Base-by-base conservation (phyloP, 2,888 invertebrate genomes). In the Pheosia gnoma region DNA sequence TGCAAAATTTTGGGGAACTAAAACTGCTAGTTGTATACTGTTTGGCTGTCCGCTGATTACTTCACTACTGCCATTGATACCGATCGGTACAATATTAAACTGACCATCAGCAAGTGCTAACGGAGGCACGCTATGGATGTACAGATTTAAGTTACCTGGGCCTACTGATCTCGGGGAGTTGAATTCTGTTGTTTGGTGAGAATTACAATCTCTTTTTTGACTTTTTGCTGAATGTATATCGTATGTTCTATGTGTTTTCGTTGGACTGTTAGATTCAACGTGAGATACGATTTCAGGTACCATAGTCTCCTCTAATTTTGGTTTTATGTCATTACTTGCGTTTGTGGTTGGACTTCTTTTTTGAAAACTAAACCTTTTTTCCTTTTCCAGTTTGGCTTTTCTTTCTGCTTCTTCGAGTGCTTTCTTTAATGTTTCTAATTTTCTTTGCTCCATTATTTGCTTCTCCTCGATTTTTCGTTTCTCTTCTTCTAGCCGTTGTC, bases 341-440 rank as follows among this genome's bases (percentile, higher is more conserved):
- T 72, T 82, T 10, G 73, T 65, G 65, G 72, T 78, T 5, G 73
- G 57, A 58, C 78, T 83, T 79, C 87, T 87, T 70, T 87, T 91
- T 39, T 88, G 84, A 63, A 77, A 81, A 49, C 73, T 86, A 72
- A 90, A 92, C 59, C 88, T 90, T 77, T 94, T 95, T 70, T 95
- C 95, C 78, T 95, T 96, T 62, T 96, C 96, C 71, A 95, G 90
- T 74, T 95, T 95, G 0, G 97, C 97, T 51, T 96, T 95, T 73
- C 95, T 95, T 75, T 97, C 96, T 0, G 97, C 97, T 61, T 95
- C 95, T 79, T 97, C 96, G 54, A 98, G 94, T 1, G 97, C 97
- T 81, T 96, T 95, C 76, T 96, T 94, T 85, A 98, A 94, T 3
- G 96, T 95, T 81, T 96, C 96, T 60, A 97, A 95, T 84, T 97